phyloP scores from a whole-genome alignment of 1,140 invertebrate species.

The Zaprionus ghesquierei region DNA sequence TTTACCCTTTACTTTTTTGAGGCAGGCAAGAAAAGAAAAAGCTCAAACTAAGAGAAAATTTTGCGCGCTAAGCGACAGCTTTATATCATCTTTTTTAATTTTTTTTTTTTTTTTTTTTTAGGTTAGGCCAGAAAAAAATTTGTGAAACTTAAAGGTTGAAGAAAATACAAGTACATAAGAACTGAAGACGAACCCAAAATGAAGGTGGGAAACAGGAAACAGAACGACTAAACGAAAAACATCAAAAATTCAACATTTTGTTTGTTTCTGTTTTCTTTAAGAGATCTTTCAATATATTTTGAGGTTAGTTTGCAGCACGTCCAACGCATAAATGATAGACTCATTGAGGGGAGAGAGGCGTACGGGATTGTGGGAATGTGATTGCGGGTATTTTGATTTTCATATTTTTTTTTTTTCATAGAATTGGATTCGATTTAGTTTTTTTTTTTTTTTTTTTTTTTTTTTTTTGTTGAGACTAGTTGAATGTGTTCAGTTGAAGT shows the following conservation, averaged over 20 bases:
- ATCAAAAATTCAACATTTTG: conserved; percentile 57
- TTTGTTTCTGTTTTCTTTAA: conserved; percentile 46
- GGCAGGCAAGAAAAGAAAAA: conserved; percentile 82
- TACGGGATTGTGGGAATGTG: conserved; percentile 81
- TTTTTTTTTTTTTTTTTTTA: conserved; percentile 16
- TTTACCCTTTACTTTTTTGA: conserved; percentile 36
- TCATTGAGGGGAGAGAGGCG: conserved; percentile 82
- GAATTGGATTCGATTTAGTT: conserved; percentile 53
- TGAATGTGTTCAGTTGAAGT: conserved; percentile 75
- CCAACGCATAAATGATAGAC: conserved; percentile 83
- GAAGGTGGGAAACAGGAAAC: background rate
- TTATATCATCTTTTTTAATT: conserved; percentile 34
- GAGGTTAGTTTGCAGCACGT: conserved; percentile 52
- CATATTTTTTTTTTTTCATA: conserved; percentile 35
- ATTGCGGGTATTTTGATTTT: conserved; percentile 62
- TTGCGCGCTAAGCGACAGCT: conserved; percentile 41
- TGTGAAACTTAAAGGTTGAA: conserved; percentile 1
- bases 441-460: no score
- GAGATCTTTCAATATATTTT: conserved; percentile 41
- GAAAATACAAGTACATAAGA: conserved; percentile 17
- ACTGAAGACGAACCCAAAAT: conserved; percentile 52
- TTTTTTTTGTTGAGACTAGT: conserved; percentile 60
- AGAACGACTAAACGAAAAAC: conserved; percentile 56
- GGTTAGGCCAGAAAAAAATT: conserved; percentile 26
- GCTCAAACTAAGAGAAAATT: conserved; percentile 76